Evolutionary conservation across 2,113 vertebrate genomes (phyloP).

Genomic region (Chaenocephalus aceratus): DNA sequence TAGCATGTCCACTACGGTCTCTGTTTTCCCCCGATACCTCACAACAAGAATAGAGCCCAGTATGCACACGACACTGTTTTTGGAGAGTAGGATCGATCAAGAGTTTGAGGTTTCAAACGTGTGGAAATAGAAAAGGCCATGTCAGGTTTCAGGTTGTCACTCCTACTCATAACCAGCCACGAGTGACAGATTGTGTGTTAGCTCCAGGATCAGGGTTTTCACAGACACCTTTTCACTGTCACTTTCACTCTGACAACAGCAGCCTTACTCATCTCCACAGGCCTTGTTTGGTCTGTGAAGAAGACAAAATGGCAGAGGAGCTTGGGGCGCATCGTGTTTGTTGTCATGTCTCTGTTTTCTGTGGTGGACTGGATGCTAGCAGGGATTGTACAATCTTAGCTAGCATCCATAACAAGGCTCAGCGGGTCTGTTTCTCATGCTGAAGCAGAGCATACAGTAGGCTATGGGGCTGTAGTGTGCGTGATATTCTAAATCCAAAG

Average conservation of each 20-base stretch:
- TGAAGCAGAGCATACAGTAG: not conserved
- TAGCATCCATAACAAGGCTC: not conserved
- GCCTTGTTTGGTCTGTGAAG: conserved; percentile 8
- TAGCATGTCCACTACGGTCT: not conserved
- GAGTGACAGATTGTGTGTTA: conserved; percentile 19
- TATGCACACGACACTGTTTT: not conserved
- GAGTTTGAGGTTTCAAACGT: not conserved
- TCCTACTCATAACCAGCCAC: not conserved
- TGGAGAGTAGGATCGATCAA: not conserved
- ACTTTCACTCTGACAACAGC: conserved; percentile 23
- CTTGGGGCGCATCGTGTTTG: not conserved
- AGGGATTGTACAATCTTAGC: not conserved
- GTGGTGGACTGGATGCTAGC: not conserved
- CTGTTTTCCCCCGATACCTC: not conserved
- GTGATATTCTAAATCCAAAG: not conserved
- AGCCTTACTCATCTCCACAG: conserved; percentile 31
- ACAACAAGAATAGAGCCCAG: no score
- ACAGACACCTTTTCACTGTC: conserved; percentile 54
- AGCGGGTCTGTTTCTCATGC: not conserved
- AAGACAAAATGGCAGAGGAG: conserved; percentile 17
- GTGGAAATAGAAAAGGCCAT: not conserved
- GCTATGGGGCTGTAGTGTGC: not conserved
- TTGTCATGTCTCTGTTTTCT: not conserved
- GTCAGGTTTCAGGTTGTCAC: conserved; percentile 22
- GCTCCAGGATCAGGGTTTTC: not conserved